These are phyloP conservation scores for Diaperis boleti DNA, from an alignment of 2,888 invertebrate genomes.

Conservation along the genomic window DNA sequence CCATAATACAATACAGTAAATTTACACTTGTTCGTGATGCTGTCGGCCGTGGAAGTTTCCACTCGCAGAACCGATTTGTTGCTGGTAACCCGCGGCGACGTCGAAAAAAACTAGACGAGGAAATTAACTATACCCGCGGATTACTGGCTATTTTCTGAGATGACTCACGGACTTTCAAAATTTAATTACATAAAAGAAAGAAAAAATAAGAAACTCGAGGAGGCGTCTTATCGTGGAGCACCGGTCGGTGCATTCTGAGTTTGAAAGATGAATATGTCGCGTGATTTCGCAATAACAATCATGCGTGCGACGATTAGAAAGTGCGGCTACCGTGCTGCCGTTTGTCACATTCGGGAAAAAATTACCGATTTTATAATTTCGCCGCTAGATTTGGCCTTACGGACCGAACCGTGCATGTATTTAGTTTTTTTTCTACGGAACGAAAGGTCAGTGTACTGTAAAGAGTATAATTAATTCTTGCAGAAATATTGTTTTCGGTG, in stretches of 20 bases:
- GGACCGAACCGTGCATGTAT: constrained; percentile 10
- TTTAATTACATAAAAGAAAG: constrained; percentile 12
- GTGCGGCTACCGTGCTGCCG: constrained; percentile 1
- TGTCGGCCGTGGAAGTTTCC: constrained; percentile 26
- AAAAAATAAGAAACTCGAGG: too few species aligned
- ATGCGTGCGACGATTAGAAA: constrained; percentile 33
- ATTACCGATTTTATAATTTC: background rate
- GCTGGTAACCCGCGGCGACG: constrained; percentile 7
- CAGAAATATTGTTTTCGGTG: background rate
- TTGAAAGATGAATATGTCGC: constrained; percentile 3
- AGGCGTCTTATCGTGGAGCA: too few species aligned
- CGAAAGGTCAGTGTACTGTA: constrained; percentile 14
- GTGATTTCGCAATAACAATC: constrained; percentile 15
- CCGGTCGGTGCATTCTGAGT: too few species aligned
- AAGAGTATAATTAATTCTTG: background rate
- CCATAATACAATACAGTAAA: background rate
- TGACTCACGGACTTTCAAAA: constrained; percentile 34
- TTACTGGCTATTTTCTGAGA: constrained; percentile 17
- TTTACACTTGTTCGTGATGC: background rate
- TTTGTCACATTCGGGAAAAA: constrained; percentile 6
- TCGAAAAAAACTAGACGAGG: constrained; percentile 19
- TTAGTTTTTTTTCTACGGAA: background rate
- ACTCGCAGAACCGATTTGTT: constrained; percentile 15
- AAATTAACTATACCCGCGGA: constrained; percentile 15
- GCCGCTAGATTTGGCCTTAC: too few species aligned